A percentile compares a stretch with the other conserved stretches of the same genome.
phyloP scores from a whole-genome alignment of 2,797 vertebrate genomes.

The Forpus xanthops region DNA sequence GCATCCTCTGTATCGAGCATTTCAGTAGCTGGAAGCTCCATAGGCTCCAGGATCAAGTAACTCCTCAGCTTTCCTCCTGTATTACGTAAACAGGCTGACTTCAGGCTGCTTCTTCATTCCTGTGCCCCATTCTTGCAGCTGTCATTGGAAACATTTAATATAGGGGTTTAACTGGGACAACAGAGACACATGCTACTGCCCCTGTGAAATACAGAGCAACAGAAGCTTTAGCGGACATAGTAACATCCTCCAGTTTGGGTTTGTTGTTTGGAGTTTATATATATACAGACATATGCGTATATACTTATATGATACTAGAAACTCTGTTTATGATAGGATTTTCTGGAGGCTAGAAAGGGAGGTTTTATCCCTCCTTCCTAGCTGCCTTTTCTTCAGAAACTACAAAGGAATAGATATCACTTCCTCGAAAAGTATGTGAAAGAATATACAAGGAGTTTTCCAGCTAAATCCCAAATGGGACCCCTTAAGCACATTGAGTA shows the following conservation, averaged over 20 bases:
- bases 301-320: not conserved
- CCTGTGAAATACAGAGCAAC: not conserved
- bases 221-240: not conserved
- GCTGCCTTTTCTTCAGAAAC: not conserved
- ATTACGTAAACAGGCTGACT: not conserved
- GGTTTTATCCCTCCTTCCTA: not conserved
- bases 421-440: not conserved
- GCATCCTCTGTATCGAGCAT: not conserved
- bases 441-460: not conserved
- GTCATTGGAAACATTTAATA: not conserved
- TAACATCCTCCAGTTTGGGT: not conserved
- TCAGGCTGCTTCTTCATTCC: not conserved
- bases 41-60: not conserved
- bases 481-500: not conserved
- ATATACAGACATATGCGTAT: not conserved
- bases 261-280: no score
- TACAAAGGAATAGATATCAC: not conserved
- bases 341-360: not conserved
- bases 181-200: not conserved
- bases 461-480: not conserved
- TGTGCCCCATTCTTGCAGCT: not conserved
- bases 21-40: not conserved
- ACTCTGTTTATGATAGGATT: not conserved
- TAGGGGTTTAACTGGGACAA: not conserved
- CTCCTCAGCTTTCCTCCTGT: not conserved